A percentile compares a stretch with the other conserved stretches of the same genome.
Evolutionary conservation across 1,140 invertebrate species (phyloP).

Genomic region (Lerema accius): DNA sequence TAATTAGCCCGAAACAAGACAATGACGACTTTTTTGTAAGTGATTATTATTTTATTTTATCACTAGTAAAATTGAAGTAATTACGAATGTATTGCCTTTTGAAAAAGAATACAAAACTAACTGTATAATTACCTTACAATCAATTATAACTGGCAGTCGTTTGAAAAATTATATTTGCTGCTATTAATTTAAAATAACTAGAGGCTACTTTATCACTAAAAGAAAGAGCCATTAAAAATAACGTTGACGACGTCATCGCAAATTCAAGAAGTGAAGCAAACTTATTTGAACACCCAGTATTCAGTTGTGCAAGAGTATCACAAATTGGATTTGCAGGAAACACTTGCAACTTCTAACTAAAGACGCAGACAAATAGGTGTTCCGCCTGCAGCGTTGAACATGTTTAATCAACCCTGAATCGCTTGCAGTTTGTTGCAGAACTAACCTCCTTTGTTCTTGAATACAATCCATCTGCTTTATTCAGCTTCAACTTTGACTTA

Average conservation of each 20-base stretch:
- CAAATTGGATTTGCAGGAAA: slow-evolving; percentile 23
- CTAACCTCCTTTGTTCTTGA: slow-evolving; percentile 21
- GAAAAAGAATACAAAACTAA: too few relatives aligned
- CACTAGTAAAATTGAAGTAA: too few relatives aligned
- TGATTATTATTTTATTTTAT: too few relatives aligned
- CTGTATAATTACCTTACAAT: too few relatives aligned
- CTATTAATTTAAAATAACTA: too few relatives aligned
- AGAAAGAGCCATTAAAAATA: neutral
- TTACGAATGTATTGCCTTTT: too few relatives aligned
- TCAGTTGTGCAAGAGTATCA: slow-evolving; percentile 8
- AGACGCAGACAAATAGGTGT: slow-evolving; percentile 22
- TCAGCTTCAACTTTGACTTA: slow-evolving; percentile 33
- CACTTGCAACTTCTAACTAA: slow-evolving; percentile 2
- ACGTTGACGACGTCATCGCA: neutral
- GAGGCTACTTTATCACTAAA: neutral
- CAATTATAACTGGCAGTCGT: too few relatives aligned
- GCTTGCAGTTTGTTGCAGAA: slow-evolving; percentile 26
- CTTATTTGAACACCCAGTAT: slow-evolving; percentile 15
- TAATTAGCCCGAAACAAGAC: too few relatives aligned
- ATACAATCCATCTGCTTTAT: slow-evolving; percentile 32
- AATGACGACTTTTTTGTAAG: too few relatives aligned
- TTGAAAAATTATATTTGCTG: too few relatives aligned
- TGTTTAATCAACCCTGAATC: slow-evolving; percentile 22
- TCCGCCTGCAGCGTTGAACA: slow-evolving; percentile 4
- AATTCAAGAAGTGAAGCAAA: slow-evolving; percentile 15